Base-by-base conservation (phyloP, 2,797 vertebrate genomes). In the Pseudopleuronectes americanus region DNA sequence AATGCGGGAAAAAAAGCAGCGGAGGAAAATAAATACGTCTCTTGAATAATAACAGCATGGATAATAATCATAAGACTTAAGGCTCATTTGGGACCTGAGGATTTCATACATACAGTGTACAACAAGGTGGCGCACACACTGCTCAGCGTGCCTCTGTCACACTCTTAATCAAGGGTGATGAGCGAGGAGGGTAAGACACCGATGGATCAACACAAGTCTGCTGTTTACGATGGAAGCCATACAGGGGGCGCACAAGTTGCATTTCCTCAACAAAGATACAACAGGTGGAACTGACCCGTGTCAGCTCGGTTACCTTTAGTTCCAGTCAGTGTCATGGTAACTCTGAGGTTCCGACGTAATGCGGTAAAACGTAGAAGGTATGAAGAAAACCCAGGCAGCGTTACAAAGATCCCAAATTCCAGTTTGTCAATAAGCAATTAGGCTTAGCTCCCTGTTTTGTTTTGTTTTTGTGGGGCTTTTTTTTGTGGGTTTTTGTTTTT, bases 41-140 rank as follows among this genome's bases (percentile, higher is more conserved):
- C 62, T 81, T 14, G 58, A 80, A 84, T 49, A 71, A 74, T 33
- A 81, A 84, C 60, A 80, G 73, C 52, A 82, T 79, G 68, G 77
- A 83, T 57, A 65, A 73, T 77, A 89, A 89, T 81, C 71, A 84
- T 75, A 90, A 90, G 89, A 92, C 90, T 94, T 95, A 94, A 95
- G 93, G 94, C 94, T 94, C 91, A 87, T 91, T 91, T 93, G 88
- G 93, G 92, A 93, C 94, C 94, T 95, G 94, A 95, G 94, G 93
- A 92, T 91, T 93, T 88, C 80, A 90, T 90, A 92, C 86, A 87
- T 88, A 91, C 88, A 83, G 80, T 84, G 79, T 77, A 79, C 67
- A 71, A 75, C 68, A 55, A 85, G 54, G 79, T 36, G 43, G 77
- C 70, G 84, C 68, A 73, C 70, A 74, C 77, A 76, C 70, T 43